phyloP scores from a whole-genome alignment of 2,888 invertebrate species.

The Xanthia icteritia region DNA sequence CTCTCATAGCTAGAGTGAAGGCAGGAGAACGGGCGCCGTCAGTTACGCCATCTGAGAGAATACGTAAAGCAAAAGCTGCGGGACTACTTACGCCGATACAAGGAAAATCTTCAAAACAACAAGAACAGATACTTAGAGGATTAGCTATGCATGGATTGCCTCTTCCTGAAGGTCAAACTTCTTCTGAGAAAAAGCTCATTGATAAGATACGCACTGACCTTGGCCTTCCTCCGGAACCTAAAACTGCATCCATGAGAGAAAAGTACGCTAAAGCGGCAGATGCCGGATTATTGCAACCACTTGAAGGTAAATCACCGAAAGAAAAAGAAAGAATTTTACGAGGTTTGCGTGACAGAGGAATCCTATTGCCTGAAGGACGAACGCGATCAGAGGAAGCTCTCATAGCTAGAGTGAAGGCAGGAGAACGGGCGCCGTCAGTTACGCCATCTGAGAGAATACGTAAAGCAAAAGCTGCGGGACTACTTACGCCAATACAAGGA shows the following conservation, averaged over 20 bases:
- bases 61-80: background rate
- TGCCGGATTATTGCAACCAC: constrained; percentile 9
- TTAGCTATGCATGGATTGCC: constrained; percentile 17
- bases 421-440: too few relatives aligned
- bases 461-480: background rate
- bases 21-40: too few relatives aligned
- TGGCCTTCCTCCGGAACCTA: constrained; percentile 17
- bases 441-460: background rate
- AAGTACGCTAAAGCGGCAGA: constrained; percentile 13
- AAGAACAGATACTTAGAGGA: constrained; percentile 6
- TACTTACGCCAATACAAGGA: background rate
- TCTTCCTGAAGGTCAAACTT: constrained; percentile 1
- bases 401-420: background rate
- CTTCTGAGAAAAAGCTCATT: background rate
- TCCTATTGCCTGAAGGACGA: constrained; percentile 15
- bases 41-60: background rate
- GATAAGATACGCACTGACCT: constrained; percentile 17
- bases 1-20: background rate
- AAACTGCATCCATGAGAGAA: background rate
- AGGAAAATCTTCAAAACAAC: background rate
- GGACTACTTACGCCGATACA: constrained; percentile 5
- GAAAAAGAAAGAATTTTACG: constrained; percentile 22
- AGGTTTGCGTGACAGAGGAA: constrained; percentile 1
- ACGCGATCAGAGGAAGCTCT: background rate
- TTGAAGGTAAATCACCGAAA: background rate